Base-by-base conservation (phyloP, 2,888 invertebrate species). In the Hypena proboscidalis region DNA sequence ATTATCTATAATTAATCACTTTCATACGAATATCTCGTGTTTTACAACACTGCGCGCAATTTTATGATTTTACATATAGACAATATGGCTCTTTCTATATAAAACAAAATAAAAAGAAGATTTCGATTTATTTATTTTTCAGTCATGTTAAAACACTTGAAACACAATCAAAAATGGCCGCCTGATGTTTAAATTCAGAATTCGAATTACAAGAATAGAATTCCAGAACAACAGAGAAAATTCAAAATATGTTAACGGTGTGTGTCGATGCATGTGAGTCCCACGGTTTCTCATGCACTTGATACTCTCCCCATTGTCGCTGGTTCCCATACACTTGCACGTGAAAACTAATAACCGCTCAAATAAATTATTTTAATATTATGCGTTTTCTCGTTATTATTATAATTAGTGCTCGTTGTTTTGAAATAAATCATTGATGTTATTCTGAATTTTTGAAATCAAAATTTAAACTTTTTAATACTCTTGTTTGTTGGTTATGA, bases 291-390 rank as follows among this genome's bases (percentile, higher is more conserved):
- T 58, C 21, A 37, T 35, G 21, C 34, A 37, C 4, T 31, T 30
- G 27, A 21, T 39, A 17, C 56, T 64, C 56, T 64, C 56, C 35
- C 58, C 35, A 64, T 64, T 64, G 64, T 64, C 21, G 42, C 3
- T 5, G 1, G 34, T 64, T 64, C 64, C 44, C 64, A 64, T 43
- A 30, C 26, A 35, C 43, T 50, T 32, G 23, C 14, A 38, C 45
- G 40, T 60, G 63, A 63, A 31, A 60, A 63, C 53, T 41, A 47
- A 58, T 55, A 55, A 41, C 32, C 13, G 4, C 14, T 19, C 9
- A 19, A 27, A 31, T 20, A 6, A 19, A n/a, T 39, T 25, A 30
- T 26, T 26, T 32, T 46, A 52, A 45, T 43, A 53, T 51, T 45
- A 37, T 39, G 13, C 29, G 22, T 35, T 45, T 41, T n/a, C 29